Evolutionary conservation across 2,888 invertebrate genomes (phyloP).

Genomic region (Pristionchus japonicus): DNA sequence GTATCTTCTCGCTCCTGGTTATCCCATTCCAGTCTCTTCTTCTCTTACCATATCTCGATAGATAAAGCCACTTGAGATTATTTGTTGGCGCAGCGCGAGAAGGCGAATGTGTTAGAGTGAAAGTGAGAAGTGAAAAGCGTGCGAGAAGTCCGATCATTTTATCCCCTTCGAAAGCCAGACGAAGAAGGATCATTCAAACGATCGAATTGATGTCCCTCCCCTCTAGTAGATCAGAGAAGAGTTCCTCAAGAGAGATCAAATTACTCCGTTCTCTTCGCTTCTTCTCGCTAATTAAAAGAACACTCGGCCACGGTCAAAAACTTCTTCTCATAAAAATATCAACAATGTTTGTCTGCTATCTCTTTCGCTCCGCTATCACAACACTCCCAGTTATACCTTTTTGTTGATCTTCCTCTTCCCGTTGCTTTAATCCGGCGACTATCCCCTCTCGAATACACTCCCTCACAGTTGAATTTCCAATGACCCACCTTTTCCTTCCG

Average conservation of each 20-base stretch:
- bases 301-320: background rate
- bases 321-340: too few relatives aligned
- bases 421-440: background rate
- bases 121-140: constrained; percentile 43
- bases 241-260: background rate
- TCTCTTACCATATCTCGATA: background rate
- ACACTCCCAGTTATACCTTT: constrained; percentile 11
- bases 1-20: constrained; percentile 15
- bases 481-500: constrained; percentile 7
- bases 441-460: constrained; percentile 1
- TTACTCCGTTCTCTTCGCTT: background rate
- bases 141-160: constrained; percentile 37
- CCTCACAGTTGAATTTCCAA: background rate
- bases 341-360: constrained; percentile 5
- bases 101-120: constrained; percentile 32
- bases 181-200: background rate
- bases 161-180: background rate
- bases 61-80: constrained; percentile 40
- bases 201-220: background rate
- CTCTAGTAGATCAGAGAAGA: constrained; percentile 6
- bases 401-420: constrained; percentile 33
- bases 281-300: constrained; percentile 4
- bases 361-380: background rate
- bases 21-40: background rate
- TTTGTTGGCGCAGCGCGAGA: background rate